Percentiles rank a stretch among this genome's conserved stretches.
Evolutionary conservation across 2,888 invertebrate species (phyloP).

Genomic region (Margaritifera margaritifera): DNA sequence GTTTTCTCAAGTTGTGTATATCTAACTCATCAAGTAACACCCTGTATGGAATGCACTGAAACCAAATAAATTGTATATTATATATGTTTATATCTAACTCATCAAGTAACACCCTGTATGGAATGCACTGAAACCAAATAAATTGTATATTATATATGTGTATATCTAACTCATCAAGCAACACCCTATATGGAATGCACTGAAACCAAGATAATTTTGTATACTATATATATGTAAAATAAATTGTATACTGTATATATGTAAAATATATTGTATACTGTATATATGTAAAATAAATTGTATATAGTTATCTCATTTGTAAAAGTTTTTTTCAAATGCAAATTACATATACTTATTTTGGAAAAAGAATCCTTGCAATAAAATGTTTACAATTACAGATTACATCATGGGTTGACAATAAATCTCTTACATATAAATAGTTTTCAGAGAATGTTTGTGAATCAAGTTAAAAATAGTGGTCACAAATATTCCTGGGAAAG

Average conservation of each 20-base stretch:
- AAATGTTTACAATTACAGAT: too few relatives aligned
- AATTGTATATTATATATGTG: constrained; percentile 74
- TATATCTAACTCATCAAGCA: constrained; percentile 90
- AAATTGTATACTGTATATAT: constrained; percentile 72
- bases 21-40: constrained; percentile 89
- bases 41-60: constrained; percentile 84
- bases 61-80: constrained; percentile 13
- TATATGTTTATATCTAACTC: constrained; percentile 88
- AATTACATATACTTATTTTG: too few relatives aligned
- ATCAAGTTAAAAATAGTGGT: too few relatives aligned
- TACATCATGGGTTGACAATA: too few relatives aligned
- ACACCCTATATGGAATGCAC: constrained; percentile 86
- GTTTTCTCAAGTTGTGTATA: constrained; percentile 91
- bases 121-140: constrained; percentile 77
- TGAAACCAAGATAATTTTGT: too few relatives aligned
- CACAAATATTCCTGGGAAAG: too few relatives aligned
- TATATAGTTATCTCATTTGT: constrained; percentile 14
- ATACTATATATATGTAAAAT: too few relatives aligned
- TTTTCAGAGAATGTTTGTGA: too few relatives aligned
- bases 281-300: too few relatives aligned
- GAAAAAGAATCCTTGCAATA: too few relatives aligned
- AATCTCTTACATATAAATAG: too few relatives aligned
- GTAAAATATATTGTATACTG: constrained; percentile 73
- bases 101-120: constrained; percentile 87
- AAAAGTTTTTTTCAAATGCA: too few relatives aligned